These are phyloP conservation scores for Tetraodon nigroviridis DNA, from an alignment of 2,113 vertebrate species.

Conservation along the genomic window DNA sequence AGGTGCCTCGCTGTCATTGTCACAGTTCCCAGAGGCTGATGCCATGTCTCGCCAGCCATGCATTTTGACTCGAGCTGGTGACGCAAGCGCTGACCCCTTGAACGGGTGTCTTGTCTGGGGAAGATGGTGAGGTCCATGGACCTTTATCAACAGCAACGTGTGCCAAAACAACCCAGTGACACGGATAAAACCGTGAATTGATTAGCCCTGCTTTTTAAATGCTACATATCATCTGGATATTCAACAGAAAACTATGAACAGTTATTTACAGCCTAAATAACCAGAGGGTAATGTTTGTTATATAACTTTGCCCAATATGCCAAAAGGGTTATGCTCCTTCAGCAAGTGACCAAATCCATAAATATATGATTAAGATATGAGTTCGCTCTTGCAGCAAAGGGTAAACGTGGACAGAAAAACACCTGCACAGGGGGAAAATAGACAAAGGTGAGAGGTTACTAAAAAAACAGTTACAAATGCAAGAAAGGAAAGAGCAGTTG, in stretches of 20 bases:
- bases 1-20: slow-evolving; percentile 58
- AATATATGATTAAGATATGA: slow-evolving; percentile 4
- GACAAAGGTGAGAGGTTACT: slow-evolving; percentile 32
- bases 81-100: slow-evolving; percentile 43
- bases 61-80: slow-evolving; percentile 40
- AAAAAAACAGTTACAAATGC: slow-evolving; percentile 26
- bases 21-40: slow-evolving; percentile 57
- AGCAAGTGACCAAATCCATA: slow-evolving; percentile 5
- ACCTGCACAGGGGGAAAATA: slow-evolving; percentile 25
- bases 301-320: not conserved
- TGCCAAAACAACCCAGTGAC: not conserved
- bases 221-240: not conserved
- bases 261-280: not conserved
- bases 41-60: slow-evolving; percentile 54
- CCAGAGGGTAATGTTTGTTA: not conserved
- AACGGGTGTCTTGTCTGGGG: slow-evolving; percentile 33
- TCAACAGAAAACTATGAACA: not conserved
- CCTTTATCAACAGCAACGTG: slow-evolving; percentile 22
- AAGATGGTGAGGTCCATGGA: slow-evolving; percentile 25
- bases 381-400: slow-evolving; percentile 21
- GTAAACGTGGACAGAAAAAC: slow-evolving; percentile 10
- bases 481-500: slow-evolving; percentile 40
- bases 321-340: not conserved
- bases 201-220: not conserved
- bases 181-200: not conserved